Base-by-base conservation (phyloP, 2,797 vertebrate genomes). In the Liasis olivaceus region DNA sequence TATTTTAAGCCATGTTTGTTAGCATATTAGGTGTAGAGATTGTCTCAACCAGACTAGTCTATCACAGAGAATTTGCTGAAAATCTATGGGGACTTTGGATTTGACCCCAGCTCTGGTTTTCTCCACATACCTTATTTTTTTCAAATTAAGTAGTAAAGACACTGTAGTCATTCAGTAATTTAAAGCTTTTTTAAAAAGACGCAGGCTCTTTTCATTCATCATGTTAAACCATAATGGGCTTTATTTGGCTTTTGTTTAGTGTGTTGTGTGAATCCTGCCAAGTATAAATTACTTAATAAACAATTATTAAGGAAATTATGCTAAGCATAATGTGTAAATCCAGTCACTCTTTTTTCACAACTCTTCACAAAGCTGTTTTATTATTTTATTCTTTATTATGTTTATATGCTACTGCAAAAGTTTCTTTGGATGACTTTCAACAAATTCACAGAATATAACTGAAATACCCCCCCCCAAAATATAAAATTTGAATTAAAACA, bases 11-110 rank as follows among this genome's bases (percentile, higher is more conserved):
- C 2, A 2, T 60, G 62, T 59, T 8, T 51, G n/a, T 88, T 54
- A 28, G 36, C 2, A 5, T 62, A 88, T n/a, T 5, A 77, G 54
- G 31, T 47, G 66, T 85, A 84, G n/a, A 54, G 72, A 26, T 91
- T 60, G 87, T 24, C 12, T 0, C 0, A 14, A n/a, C 2, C 81
- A 86, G 26, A 0, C 0, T 66, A 31, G 63, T 72, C 63, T 89
- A 47, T 0, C 47, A 89, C 93, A 58, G 13, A 0, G 0, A 2
- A 9, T 63, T 0, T 51, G 0, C 85, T 51, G 54, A 94, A 91
- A 3, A 60, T 20, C 24, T 63, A 58, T 91, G 47, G 12, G 42
- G 72, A 85, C 26, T 60, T 89, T 89, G 5, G 3, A 77, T 59
- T 77, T 77, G 54, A 63, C 4, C n/a, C 15, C n/a, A 36, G 56